A percentile compares a stretch with the other conserved stretches of the same genome.
These are phyloP conservation scores for Harlomillsia oculata DNA, from an alignment of 1,140 invertebrate species.

Conservation along the genomic window DNA sequence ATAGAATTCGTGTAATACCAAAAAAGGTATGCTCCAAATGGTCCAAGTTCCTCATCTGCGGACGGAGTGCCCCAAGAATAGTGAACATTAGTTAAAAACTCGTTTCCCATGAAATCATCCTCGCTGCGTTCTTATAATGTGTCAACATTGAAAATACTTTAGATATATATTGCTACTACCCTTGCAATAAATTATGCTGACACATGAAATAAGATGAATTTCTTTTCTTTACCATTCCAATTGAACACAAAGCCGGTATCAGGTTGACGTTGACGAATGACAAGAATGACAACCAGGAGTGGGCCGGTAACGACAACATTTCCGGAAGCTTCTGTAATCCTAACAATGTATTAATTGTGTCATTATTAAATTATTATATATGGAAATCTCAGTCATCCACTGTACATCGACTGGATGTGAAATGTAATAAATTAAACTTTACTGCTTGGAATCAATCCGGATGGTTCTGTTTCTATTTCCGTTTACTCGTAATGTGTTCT, in stretches of 20 bases:
- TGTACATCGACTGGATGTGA: no score
- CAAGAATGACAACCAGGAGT: background rate
- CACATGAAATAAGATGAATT: background rate
- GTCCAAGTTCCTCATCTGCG: background rate
- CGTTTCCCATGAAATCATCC: background rate
- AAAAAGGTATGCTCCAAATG: conserved; percentile 9
- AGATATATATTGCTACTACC: background rate
- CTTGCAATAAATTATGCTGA: background rate
- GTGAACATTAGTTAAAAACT: background rate
- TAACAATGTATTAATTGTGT: no score
- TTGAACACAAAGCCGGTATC: background rate
- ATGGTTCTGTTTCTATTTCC: background rate
- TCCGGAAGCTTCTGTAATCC: no score
- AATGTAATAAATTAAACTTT: no score
- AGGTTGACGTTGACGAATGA: background rate
- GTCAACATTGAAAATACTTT: background rate
- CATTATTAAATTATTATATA: background rate
- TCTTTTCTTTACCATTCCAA: background rate
- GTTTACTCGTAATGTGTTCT: background rate
- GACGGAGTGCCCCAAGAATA: background rate
- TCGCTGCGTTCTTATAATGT: background rate
- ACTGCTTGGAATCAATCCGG: no score
- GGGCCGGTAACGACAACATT: no score
- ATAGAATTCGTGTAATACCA: no score
- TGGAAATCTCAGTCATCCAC: background rate